Base-by-base conservation (phyloP, 2,888 invertebrate species). In the Diploptera punctata region DNA sequence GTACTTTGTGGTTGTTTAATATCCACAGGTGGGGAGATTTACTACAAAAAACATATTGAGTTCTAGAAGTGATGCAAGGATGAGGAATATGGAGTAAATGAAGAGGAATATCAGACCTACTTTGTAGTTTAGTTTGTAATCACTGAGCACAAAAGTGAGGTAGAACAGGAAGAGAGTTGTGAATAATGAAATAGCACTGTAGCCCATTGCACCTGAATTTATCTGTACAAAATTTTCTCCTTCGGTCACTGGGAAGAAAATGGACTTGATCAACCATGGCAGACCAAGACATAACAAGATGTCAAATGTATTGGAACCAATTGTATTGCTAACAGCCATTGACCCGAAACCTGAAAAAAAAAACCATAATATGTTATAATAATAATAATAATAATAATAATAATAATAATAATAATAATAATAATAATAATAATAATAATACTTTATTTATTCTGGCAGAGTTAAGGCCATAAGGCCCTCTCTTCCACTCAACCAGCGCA, bases 241-340 rank as follows among this genome's bases (percentile, higher is more conserved):
- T 9, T 21, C 10, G 16, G 19, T 31, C 16, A 61, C 57, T 0
- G 91, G 90, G 76, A 89, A 86, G 75, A 89, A 87, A 5, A 88
- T 80, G 0, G 89, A 85, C 79, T 93, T 93, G 21, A 93, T 85
- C 33, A 93, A 83, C 93, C 93, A 93, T 0, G 94, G 93, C 18
- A 93, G 80, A 1, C 93, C 93, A 74, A 94, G 84, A 77, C 93
- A 93, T 1, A 93, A 84, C 4, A 93, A 82, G 38, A 94, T 91
- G 80, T 93, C 93, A 79, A 94, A 93, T 0, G 93, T 92, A 80
- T 93, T 94, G 1, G 93, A 93, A 19, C 93, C 93, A 61, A 94
- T 91, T 1, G 93, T 90, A 82, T 92, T 94, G 80, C 92, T 92
- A 71, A 94, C 87, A 0, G 93, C 93, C 93, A 93, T 93, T 18